Conservation (phyloP, 2,113 vertebrate species). For the Andinoacara biseriatus region DNA sequence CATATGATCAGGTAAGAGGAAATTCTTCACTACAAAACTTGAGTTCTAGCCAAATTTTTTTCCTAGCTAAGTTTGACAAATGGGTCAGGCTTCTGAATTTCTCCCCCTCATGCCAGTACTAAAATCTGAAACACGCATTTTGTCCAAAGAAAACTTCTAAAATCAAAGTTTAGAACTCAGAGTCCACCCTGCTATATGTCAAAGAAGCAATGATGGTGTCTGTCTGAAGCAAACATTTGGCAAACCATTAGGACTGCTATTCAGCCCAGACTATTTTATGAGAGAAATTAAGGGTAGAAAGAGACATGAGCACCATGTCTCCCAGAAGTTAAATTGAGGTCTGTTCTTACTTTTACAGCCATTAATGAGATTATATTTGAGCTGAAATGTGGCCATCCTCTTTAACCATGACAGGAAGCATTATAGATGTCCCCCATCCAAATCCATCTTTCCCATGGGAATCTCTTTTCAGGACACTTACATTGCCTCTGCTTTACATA, state of each 20-base stretch:
- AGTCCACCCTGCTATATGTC: slow-evolving; percentile 6
- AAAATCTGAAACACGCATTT: neutral
- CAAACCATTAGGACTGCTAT: slow-evolving; percentile 69
- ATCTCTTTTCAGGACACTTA: slow-evolving; percentile 48
- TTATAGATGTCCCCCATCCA: slow-evolving; percentile 43
- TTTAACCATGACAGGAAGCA: slow-evolving; percentile 43
- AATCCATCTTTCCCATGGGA: slow-evolving; percentile 47
- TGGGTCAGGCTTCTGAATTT: neutral
- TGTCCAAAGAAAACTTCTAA: neutral
- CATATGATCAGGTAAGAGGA: neutral
- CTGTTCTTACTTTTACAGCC: slow-evolving; percentile 73
- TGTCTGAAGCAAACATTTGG: slow-evolving; percentile 42
- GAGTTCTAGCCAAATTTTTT: neutral
- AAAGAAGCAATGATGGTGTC: slow-evolving; percentile 23
- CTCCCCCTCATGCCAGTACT: neutral
- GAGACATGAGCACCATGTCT: slow-evolving; percentile 60
- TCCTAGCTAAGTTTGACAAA: neutral
- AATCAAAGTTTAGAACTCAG: neutral
- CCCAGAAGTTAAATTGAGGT: slow-evolving; percentile 68
- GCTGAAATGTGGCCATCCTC: slow-evolving; percentile 55
- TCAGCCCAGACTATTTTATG: slow-evolving; percentile 74
- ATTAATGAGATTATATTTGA: slow-evolving; percentile 74
- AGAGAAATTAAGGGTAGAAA: slow-evolving; percentile 57
- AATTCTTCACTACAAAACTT: neutral
- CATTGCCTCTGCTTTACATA: slow-evolving; percentile 43